Conservation (phyloP, 2,113 vertebrate species). For the Rhegmatorhina hoffmannsi region DNA sequence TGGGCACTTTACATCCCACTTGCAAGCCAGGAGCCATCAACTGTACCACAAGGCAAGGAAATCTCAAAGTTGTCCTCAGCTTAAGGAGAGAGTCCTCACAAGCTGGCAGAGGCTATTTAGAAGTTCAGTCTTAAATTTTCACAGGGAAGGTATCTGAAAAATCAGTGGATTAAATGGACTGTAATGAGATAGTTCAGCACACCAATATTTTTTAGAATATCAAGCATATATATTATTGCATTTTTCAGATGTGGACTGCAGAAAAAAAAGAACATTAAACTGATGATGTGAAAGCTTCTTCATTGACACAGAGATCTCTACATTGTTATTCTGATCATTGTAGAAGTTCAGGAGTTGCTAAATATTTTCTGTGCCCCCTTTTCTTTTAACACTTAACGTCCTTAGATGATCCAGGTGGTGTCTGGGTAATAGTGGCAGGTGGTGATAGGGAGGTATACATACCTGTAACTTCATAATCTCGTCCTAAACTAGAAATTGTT, state of each 20-base stretch:
- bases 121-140: background rate
- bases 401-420: background rate
- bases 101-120: background rate
- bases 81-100: background rate
- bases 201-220: background rate
- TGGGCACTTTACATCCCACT: background rate
- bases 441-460: rapidly evolving
- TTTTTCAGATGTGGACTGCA: background rate
- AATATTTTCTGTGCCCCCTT: background rate
- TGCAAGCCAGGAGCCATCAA: background rate
- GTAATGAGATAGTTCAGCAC: background rate
- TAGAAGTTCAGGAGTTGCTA: background rate
- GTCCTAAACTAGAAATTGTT: background rate
- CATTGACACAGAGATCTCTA: background rate
- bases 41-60: background rate
- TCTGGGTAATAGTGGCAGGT: background rate
- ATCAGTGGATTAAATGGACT: background rate
- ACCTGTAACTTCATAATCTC: background rate
- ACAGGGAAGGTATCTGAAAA: background rate
- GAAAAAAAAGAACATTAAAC: background rate
- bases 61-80: background rate
- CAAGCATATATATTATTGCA: background rate
- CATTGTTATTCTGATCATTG: background rate
- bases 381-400: background rate
- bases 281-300: background rate